Evolutionary conservation across 2,113 vertebrate genomes (phyloP).

Genomic region (Condylura cristata): DNA sequence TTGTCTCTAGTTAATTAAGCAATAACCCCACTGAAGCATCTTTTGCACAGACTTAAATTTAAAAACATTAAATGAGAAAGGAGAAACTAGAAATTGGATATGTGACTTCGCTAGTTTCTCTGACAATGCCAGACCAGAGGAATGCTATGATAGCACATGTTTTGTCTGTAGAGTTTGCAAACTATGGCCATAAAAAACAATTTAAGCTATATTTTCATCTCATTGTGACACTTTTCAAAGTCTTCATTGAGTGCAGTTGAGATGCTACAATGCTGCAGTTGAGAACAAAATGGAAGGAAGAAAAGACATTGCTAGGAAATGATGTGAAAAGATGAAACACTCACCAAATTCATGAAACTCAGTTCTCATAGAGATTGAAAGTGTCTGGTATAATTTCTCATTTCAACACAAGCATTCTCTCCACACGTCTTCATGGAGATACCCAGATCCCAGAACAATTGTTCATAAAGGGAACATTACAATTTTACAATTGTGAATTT

Average conservation of each 20-base stretch:
- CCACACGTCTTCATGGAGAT: neutral
- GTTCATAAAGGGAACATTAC: neutral
- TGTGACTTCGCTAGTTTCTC: neutral
- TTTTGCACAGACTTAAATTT: slow-evolving; percentile 18
- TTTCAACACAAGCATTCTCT: neutral
- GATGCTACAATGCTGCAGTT: neutral
- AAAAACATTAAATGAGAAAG: slow-evolving; percentile 52
- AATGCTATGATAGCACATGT: neutral
- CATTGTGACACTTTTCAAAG: neutral
- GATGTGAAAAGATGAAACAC: neutral
- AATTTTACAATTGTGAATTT: neutral
- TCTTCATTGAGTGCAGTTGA: neutral
- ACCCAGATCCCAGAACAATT: neutral
- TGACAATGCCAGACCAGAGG: neutral
- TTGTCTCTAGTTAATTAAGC: slow-evolving; percentile 69
- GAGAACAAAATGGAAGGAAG: slow-evolving; percentile 13
- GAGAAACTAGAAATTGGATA: neutral
- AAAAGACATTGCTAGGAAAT: neutral
- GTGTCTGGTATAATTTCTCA: neutral
- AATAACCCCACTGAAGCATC: slow-evolving; percentile 34
- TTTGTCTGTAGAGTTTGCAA: neutral
- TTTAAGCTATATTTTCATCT: neutral
- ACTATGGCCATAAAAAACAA: neutral
- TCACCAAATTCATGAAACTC: neutral
- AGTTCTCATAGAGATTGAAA: neutral